Conservation (phyloP, 2,888 invertebrate genomes). For the Erannis defoliaria region DNA sequence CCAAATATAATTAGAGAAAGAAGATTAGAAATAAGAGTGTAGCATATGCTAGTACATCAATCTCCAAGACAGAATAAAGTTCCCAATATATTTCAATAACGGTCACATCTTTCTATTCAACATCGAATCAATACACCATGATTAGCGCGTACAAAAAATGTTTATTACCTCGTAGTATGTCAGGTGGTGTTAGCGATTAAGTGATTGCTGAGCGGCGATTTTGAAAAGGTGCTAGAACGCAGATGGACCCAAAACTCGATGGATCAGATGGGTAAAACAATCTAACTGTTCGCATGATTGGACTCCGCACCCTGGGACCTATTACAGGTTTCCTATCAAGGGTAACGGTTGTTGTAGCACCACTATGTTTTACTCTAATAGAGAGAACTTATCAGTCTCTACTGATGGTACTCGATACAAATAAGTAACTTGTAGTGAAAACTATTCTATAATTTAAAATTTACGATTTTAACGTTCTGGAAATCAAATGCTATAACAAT, state of each 20-base stretch:
- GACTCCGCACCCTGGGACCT: conserved; percentile 64
- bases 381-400: conserved; percentile 46
- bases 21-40: conserved; percentile 31
- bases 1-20: too few relatives aligned
- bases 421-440: conserved; percentile 14
- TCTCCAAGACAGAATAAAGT: conserved; percentile 18
- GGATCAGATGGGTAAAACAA: conserved; percentile 57
- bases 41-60: conserved; percentile 28
- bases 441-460: background rate
- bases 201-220: conserved; percentile 36
- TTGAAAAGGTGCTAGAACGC: conserved; percentile 19
- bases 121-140: conserved; percentile 42
- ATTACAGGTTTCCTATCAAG: conserved; percentile 72
- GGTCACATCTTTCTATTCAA: conserved; percentile 43
- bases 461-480: background rate
- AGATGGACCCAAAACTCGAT: conserved; percentile 38
- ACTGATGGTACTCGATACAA: conserved; percentile 44
- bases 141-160: conserved; percentile 43
- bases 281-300: conserved; percentile 72
- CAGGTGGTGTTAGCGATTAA: conserved; percentile 32
- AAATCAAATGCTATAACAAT: conserved; percentile 15
- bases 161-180: conserved; percentile 42
- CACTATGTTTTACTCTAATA: conserved; percentile 61
- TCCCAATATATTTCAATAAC: conserved; percentile 37
- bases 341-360: conserved; percentile 72